These are phyloP conservation scores for Mythimna loreyi DNA, from an alignment of 2,888 invertebrate genomes.

Conservation along the genomic window DNA sequence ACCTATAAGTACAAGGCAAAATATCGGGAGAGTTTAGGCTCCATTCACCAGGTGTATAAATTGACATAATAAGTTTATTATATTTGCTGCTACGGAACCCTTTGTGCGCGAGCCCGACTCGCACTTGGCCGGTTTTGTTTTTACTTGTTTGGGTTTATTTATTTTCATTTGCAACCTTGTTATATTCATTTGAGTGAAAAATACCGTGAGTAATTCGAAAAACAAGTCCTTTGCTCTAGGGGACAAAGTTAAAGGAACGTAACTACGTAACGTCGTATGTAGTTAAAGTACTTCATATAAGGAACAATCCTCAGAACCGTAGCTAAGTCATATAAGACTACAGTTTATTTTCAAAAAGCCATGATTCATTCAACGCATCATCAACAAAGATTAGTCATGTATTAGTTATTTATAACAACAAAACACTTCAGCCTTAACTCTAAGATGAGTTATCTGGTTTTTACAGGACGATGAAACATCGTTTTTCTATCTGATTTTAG, in stretches of 20 bases:
- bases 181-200: constrained; percentile 15
- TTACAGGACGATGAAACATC: constrained; percentile 41
- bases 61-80: no score
- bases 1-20: no score
- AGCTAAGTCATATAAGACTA: not conserved
- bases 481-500: constrained; percentile 31
- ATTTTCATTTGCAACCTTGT: constrained; percentile 6
- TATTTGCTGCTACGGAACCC: no score
- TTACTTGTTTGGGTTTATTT: constrained; percentile 21
- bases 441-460: constrained; percentile 39
- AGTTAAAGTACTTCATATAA: not conserved
- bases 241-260: not conserved
- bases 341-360: constrained; percentile 2
- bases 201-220: constrained; percentile 10
- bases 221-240: not conserved
- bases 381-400: constrained; percentile 27
- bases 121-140: no score
- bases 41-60: no score
- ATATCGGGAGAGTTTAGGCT: no score
- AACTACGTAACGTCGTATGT: not conserved
- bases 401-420: constrained; percentile 23
- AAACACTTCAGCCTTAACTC: constrained; percentile 25
- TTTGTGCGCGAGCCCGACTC: no score
- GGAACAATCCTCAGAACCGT: not conserved
- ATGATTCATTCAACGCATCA: constrained; percentile 30